Evolutionary conservation across 1,140 invertebrate species (phyloP).

Genomic region (Tetramorium alpestre): DNA sequence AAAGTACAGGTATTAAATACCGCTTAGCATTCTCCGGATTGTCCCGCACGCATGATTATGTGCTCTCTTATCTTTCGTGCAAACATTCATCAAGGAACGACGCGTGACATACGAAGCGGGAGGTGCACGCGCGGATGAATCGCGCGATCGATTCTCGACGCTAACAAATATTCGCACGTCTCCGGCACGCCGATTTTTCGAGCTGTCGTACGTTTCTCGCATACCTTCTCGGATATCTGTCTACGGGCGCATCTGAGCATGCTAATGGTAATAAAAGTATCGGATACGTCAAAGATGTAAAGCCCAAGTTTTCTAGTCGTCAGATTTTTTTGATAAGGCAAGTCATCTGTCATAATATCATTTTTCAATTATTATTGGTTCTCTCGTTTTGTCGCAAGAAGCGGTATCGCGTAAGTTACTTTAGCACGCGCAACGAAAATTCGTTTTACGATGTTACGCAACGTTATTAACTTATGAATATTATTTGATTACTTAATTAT

Average conservation of each 20-base stretch:
- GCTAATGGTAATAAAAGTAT: neutral
- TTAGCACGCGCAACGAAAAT: neutral
- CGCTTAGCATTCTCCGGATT: conserved; percentile 69
- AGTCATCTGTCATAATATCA: neutral
- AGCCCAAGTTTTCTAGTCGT: neutral
- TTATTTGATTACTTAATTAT: neutral
- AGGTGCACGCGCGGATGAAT: conserved; percentile 1
- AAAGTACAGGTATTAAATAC: conserved; percentile 72
- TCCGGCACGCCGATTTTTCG: conserved; percentile 16
- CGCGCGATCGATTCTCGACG: conserved; percentile 36
- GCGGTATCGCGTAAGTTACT: neutral
- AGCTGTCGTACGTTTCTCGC: neutral
- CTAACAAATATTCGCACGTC: conserved; percentile 39
- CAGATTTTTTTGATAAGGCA: neutral
- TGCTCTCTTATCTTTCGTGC: conserved; percentile 65
- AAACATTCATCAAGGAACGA: conserved; percentile 57
- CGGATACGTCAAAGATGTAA: neutral
- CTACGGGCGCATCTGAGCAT: neutral
- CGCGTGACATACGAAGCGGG: conserved; percentile 27
- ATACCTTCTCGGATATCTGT: neutral
- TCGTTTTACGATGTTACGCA: neutral
- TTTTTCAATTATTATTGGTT: neutral
- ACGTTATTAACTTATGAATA: neutral
- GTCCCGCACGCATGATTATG: conserved; percentile 63
- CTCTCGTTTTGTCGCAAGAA: neutral